Base-by-base conservation (phyloP, 2,888 invertebrate species). In the Gastracanthus pulcherrimus region DNA sequence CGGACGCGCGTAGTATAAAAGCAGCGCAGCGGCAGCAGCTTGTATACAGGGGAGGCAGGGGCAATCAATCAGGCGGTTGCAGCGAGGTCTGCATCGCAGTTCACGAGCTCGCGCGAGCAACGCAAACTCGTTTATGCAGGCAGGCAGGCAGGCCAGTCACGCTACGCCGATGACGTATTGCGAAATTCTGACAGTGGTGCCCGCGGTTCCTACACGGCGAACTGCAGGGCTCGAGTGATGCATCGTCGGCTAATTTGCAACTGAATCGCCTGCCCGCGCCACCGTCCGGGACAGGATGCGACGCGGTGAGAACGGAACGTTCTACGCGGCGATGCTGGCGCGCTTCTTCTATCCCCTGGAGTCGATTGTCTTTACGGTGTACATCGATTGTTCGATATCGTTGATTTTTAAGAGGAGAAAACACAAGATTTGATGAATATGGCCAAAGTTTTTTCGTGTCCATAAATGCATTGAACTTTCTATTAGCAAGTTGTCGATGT, bases 161-260 rank as follows among this genome's bases (percentile, higher is more conserved):
- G 86, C 86, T 83, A 81, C 82, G 78, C 72, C 83, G 85, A 86
- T 87, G 87, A 87, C 85, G 84, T 86, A 87, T 86, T 83, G 85
- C 82, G 71, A 76, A 85, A 82, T 85, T 81, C 82, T 83, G 82
- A 81, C 83, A 77, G 82, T 71, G 74, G 62, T 48, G 38, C 45
- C 11, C 67, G 41, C 16, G n/a, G n/a, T 13, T 38, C 9, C 66
- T 23, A 11, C 48, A 16, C n/a, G n/a, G n/a, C n/a, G n/a, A n/a
- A 23, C 16, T 38, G 19, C 26, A n/a, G 60, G 58, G 69, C 51
- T 51, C 26, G 78, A 45, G 71, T 70, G 82, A 85, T 84, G 82
- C 81, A 84, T 85, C 82, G 82, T 79, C 82, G 66, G 78, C 78
- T 84, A 80, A 86, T 87, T 86, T 86, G 84, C 86, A 86, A 85